Percentiles rank a stretch among this genome's conserved stretches.
phyloP scores from a whole-genome alignment of 2,888 invertebrate genomes.

The Caenorhabditis japonica region DNA sequence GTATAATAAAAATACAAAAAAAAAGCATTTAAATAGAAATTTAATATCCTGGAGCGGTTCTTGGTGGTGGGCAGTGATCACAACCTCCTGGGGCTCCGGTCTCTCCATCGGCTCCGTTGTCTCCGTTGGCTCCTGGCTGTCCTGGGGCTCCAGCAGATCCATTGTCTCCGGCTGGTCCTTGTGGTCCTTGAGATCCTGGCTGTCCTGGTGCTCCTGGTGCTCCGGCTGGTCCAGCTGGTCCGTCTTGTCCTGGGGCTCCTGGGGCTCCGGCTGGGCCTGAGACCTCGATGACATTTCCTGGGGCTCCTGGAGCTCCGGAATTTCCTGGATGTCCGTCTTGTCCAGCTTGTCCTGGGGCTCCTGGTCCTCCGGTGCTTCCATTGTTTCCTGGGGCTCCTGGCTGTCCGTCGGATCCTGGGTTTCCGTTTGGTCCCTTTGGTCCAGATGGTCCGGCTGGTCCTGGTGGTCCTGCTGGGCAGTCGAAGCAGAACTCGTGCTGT shows the following conservation, averaged over 20 bases:
- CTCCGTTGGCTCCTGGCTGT: no score
- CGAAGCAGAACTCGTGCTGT: no score
- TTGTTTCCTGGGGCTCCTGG: conserved; percentile 61
- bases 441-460: conserved; percentile 66
- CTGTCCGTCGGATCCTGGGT: conserved; percentile 60
- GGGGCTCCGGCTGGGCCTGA: conserved; percentile 64
- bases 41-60: conserved; percentile 62
- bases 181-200: conserved; percentile 62
- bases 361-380: conserved; percentile 54
- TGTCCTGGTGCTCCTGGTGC: conserved; percentile 56
- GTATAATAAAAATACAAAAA: conserved; percentile 1
- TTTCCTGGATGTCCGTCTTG: conserved; percentile 64
- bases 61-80: conserved; percentile 62
- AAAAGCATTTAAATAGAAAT: background rate
- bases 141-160: conserved; percentile 67
- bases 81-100: conserved; percentile 51
- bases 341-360: no score
- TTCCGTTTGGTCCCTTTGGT: conserved; percentile 68
- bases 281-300: conserved; percentile 53
- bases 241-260: conserved; percentile 59
- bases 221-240: conserved; percentile 61
- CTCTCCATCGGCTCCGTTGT: no score
- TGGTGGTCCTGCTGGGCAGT: conserved; percentile 67
- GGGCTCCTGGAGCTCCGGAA: conserved; percentile 63
- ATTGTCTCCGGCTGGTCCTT: conserved; percentile 64